Evolutionary conservation across 2,888 invertebrate species (phyloP), one percentile per base, ranked within the genome.

Genomic region (Ichneumoninae sp.): DNA sequence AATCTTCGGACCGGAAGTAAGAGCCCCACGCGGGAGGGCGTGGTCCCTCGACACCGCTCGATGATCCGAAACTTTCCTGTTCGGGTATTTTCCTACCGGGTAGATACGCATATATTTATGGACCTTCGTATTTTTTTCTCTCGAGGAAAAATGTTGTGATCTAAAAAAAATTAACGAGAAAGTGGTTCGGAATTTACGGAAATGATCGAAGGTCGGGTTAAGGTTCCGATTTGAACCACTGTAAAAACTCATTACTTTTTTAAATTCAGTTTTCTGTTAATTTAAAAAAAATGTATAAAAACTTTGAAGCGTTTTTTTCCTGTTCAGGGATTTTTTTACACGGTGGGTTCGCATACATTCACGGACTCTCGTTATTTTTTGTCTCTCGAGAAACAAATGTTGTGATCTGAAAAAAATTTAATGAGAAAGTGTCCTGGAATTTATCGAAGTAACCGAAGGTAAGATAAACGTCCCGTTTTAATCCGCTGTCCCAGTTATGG

Each of bases 1-100:
- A 88, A 88, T 89, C 88, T 88, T 86, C 86, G 81, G 86, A 87
- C 89, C 91, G 91, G 91, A 92, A 91, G 90, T 88, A 87, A 86
- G 87, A 88, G 88, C 90, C 90, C 90, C 88, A 88, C 89, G 89
- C 87, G 74, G 78, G 85, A 91, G 91, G 91, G 91, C 90, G 91
- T 91, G 91, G 91, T 89, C 87, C 89, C 88, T 87, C 82, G 84
- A 80, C 85, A 79, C 86, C 81, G 69, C 74, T 74, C 52, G 57
- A 40, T 26, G 68, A 82, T 82, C 68, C 76, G 62, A 84, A 79
- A 76, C 60, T 68, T 75, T 54, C 30, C 47, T 30, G 7, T 36
- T 5, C 44, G 60, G 30, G 54, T 65, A 66, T 54, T 66, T 47
- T n/a, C 19, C 30, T 44, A 13, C 36, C 36, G 26, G 16, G 57